A percentile compares a stretch with the other conserved stretches of the same genome.
These are phyloP conservation scores for Poeciliopsis turrubarensis DNA, from an alignment of 2,113 vertebrate species.

Conservation along the genomic window DNA sequence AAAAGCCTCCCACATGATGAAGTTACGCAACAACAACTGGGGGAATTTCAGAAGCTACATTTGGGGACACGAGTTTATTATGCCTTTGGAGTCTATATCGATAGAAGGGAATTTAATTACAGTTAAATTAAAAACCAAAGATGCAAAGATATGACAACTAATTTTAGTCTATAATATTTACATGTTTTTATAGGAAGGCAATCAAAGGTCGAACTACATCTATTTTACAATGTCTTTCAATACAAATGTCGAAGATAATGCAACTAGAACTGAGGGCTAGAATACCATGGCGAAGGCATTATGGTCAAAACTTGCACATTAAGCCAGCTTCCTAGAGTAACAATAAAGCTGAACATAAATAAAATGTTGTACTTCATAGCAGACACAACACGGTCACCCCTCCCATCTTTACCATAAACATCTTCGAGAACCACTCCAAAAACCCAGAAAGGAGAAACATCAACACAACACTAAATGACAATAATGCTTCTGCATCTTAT, in stretches of 20 bases:
- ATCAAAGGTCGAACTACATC: slow-evolving; percentile 14
- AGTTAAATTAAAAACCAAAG: slow-evolving; percentile 3
- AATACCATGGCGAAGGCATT: slow-evolving; percentile 24
- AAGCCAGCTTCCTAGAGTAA: slow-evolving; percentile 52
- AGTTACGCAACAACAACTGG: slow-evolving; percentile 63
- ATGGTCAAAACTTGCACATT: slow-evolving; percentile 41
- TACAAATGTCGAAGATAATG: slow-evolving; percentile 16
- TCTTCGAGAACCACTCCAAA: slow-evolving; percentile 43
- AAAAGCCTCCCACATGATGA: slow-evolving; percentile 58
- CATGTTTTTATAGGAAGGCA: slow-evolving; percentile 12
- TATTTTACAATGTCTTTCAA: slow-evolving; percentile 2
- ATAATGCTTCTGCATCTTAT: slow-evolving; percentile 28
- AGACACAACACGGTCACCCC: slow-evolving; percentile 50
- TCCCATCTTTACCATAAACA: slow-evolving; percentile 37
- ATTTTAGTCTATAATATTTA: slow-evolving; percentile 15
- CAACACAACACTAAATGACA: slow-evolving; percentile 17
- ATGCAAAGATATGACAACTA: background rate
- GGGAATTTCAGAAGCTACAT: slow-evolving; percentile 51
- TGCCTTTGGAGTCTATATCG: slow-evolving; percentile 36
- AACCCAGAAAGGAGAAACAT: slow-evolving; percentile 34
- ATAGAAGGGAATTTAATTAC: slow-evolving; percentile 13
- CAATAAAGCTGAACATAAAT: slow-evolving; percentile 64
- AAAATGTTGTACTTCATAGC: slow-evolving; percentile 35
- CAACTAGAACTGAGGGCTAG: slow-evolving; percentile 17
- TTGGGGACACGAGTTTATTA: slow-evolving; percentile 42